A percentile compares a stretch with the other conserved stretches of the same genome.
These are phyloP conservation scores for Leucosticte australis DNA, from an alignment of 2,113 vertebrate species.

Conservation along the genomic window DNA sequence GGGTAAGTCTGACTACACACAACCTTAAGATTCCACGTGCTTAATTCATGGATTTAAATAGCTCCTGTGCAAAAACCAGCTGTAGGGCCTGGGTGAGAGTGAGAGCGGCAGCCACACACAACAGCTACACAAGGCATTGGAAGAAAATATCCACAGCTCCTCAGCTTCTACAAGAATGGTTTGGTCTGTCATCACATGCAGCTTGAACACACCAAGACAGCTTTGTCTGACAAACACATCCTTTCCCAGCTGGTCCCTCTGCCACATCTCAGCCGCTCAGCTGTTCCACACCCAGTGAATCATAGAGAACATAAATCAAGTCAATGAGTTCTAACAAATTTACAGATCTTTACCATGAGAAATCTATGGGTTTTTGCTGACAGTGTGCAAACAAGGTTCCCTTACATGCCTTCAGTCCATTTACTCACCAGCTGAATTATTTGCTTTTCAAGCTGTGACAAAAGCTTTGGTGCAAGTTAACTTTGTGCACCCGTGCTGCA, in stretches of 20 bases:
- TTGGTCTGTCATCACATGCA: neutral
- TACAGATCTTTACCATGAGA: neutral
- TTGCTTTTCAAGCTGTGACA: neutral
- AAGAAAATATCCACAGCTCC: neutral
- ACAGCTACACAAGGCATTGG: neutral
- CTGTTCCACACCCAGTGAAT: neutral
- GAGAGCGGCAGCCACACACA: neutral
- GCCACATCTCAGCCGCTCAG: neutral
- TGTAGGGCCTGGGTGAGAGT: neutral
- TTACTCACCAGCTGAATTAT: neutral
- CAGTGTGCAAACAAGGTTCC: neutral
- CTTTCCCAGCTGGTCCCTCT: neutral
- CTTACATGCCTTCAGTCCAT: neutral
- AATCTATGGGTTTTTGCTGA: neutral
- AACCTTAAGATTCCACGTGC: neutral
- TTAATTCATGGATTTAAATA: neutral
- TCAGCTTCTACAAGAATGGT: neutral
- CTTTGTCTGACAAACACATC: neutral
- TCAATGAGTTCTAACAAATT: neutral
- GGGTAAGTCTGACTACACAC: neutral
- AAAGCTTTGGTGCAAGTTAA: neutral
- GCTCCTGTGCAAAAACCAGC: neutral
- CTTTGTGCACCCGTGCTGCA: neutral
- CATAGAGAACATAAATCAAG: fast-evolving
- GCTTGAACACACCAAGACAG: neutral